Evolutionary conservation across 2,113 vertebrate species (phyloP).

Genomic region (Gopherus flavomarginatus): DNA sequence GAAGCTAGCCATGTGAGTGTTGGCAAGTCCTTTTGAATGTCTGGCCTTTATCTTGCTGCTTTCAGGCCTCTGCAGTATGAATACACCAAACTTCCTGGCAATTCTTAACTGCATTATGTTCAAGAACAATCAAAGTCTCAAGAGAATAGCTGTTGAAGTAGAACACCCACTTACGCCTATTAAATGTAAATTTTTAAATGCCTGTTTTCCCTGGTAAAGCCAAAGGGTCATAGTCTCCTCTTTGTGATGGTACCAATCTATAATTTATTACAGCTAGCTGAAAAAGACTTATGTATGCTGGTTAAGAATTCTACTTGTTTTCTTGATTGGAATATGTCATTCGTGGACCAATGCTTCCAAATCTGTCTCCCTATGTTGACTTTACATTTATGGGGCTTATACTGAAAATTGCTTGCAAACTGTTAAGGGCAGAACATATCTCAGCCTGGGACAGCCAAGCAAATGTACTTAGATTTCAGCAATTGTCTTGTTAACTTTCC

Average conservation of each 20-base stretch:
- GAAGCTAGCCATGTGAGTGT: slow-evolving; percentile 36
- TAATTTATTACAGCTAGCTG: neutral
- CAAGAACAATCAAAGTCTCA: slow-evolving; percentile 42
- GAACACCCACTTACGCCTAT: slow-evolving; percentile 21
- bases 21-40: slow-evolving; percentile 56
- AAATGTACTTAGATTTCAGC: neutral
- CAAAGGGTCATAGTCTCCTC: neutral
- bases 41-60: slow-evolving; percentile 53
- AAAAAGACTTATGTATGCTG: neutral
- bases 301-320: neutral
- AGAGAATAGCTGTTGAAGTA: slow-evolving; percentile 42
- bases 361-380: neutral
- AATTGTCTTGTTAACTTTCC: neutral
- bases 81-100: slow-evolving; percentile 63
- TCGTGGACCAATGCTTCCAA: neutral
- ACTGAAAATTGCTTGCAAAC: neutral
- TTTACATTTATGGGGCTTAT: slow-evolving; percentile 7
- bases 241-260: too few relatives aligned
- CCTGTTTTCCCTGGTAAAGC: neutral
- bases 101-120: slow-evolving; percentile 55
- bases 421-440: neutral
- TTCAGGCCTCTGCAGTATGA: slow-evolving; percentile 56
- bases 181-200: neutral
- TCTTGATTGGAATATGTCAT: neutral
- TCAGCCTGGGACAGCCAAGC: neutral